Percentiles rank a stretch among this genome's conserved stretches.
Conservation (phyloP, 1,140 invertebrate genomes). For the Spodoptera frugiperda region DNA sequence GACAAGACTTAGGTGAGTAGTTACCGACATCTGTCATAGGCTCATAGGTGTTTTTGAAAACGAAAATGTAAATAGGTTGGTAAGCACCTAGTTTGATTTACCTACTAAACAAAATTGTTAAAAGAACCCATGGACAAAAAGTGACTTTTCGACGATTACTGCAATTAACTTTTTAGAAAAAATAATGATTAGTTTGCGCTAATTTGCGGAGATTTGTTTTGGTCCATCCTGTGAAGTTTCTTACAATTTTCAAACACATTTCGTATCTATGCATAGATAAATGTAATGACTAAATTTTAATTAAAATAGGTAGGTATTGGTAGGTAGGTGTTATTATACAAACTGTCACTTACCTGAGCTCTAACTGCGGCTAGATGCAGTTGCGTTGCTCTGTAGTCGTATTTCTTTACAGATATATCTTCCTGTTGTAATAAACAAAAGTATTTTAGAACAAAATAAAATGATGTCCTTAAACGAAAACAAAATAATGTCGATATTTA, state of each 20-base stretch:
- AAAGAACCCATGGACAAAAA: too few relatives aligned
- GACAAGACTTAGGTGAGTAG: too few relatives aligned
- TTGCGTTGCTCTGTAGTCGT: slow-evolving; percentile 96
- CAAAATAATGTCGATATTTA: neutral
- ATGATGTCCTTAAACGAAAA: neutral
- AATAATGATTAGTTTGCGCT: too few relatives aligned
- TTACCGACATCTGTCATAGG: too few relatives aligned
- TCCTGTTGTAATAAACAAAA: slow-evolving; percentile 88
- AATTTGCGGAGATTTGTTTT: neutral
- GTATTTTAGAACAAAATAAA: neutral
- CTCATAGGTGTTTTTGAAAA: neutral
- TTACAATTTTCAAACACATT: neutral
- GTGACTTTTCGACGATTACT: too few relatives aligned
- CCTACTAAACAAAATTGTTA: neutral
- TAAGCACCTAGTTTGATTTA: neutral
- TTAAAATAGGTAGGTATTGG: neutral
- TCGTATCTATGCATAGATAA: neutral
- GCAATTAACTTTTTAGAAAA: too few relatives aligned
- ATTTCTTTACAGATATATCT: slow-evolving; percentile 97
- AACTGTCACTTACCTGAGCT: slow-evolving; percentile 91
- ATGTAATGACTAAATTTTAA: neutral
- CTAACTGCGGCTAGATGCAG: slow-evolving; percentile 95
- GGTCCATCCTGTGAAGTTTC: neutral
- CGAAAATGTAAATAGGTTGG: neutral
- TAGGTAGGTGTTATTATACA: neutral